Conservation (phyloP, 2,797 vertebrate genomes). For the Melanotaenia parkinsoni region DNA sequence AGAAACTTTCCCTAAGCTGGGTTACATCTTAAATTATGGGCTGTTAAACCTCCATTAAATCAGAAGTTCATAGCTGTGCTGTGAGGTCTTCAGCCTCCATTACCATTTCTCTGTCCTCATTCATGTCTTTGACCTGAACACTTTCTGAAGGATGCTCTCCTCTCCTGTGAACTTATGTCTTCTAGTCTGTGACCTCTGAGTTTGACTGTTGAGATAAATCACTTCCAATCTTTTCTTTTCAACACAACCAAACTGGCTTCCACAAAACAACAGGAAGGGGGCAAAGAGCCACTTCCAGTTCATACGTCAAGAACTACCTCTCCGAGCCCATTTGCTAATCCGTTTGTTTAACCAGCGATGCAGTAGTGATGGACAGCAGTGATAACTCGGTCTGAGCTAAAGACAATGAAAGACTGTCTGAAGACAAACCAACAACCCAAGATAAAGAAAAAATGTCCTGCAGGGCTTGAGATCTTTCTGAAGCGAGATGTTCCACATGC, state of each 20-base stretch:
- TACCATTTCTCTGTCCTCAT: not conserved
- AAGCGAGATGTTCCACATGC: conserved; percentile 63
- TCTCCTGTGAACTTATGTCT: conserved; percentile 37
- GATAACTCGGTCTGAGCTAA: conserved; percentile 46
- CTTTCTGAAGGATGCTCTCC: conserved; percentile 15
- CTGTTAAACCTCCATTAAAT: conserved; percentile 53
- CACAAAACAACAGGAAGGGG: conserved; percentile 48
- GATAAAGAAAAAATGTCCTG: conserved; percentile 59
- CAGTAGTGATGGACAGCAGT: conserved; percentile 32
- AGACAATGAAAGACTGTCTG: conserved; percentile 57
- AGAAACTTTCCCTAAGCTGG: conserved; percentile 14
- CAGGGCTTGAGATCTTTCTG: conserved; percentile 44
- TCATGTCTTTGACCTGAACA: conserved; percentile 3
- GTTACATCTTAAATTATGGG: conserved; percentile 33
- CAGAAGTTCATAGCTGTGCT: conserved; percentile 47
- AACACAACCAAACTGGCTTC: conserved; percentile 41
- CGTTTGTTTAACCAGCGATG: conserved; percentile 54
- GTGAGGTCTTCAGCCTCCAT: conserved; percentile 22
- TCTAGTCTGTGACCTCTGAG: conserved; percentile 37
- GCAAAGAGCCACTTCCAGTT: conserved; percentile 43
- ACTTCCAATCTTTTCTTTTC: conserved; percentile 40
- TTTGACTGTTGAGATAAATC: conserved; percentile 46
- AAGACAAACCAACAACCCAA: conserved; percentile 46
- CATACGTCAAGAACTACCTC: conserved; percentile 39
- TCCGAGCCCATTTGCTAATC: conserved; percentile 38